Base-by-base conservation (phyloP, 1,140 invertebrate species). In the Ips nitidus region DNA sequence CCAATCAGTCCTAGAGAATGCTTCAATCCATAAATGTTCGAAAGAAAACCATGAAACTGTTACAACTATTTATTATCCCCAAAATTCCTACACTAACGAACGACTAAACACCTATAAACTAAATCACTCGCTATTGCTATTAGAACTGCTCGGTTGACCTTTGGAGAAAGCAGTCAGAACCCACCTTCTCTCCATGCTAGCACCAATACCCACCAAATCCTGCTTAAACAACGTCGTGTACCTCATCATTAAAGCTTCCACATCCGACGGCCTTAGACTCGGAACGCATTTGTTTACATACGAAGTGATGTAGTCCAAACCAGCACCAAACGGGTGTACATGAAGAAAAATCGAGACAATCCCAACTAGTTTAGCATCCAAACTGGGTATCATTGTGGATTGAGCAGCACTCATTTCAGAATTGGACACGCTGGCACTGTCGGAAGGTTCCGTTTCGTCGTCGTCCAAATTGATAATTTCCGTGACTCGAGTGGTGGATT, bases 241-340 rank as follows among this genome's bases (percentile, higher is more conserved):
- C 77, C 86, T 86, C 73, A 85, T 84, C 81, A 94, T 87, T 47
- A 94, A 80, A 73, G 85, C 83, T 81, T 94, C 91, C 3, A 94
- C 86, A 75, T 94, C 90, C 52, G 86, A 86, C 1, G 87, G 85
- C 73, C 86, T 84, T 8, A 91, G 78, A 66, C 83, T 83, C 2
- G 88, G 83, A 58, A 90, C 86, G 66, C 92, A 83, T 82, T 91
- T 91, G 78, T 89, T 88, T 58, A 94, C 84, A 80, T 93, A 94
- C 2, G 89, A 93, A 87, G 90, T 92, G 73, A 95, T 87, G 76
- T 93, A 93, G 79, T 94, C 92, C 2, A 93, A 84, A 66, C 90
- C 91, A 1, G 92, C 92, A 52, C 93, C 93, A 77, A 92, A 91
- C 0, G 93, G 94, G 84, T 95, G 93, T 52, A 95, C 90, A 78